Base-by-base conservation (phyloP, 2,797 vertebrate genomes). In the Orientallactaga sibirica region DNA sequence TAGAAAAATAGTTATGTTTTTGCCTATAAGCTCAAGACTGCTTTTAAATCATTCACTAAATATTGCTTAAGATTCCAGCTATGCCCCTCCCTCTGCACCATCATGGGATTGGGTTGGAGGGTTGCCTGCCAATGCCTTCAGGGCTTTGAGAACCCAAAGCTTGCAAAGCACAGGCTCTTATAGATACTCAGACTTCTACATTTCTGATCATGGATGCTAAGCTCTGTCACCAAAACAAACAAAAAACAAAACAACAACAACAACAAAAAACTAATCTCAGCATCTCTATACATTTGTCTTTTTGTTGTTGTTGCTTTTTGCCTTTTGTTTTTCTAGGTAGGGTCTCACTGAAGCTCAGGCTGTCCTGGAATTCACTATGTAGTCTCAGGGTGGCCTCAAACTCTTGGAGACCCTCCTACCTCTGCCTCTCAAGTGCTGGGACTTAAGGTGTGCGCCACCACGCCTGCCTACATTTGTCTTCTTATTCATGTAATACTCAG, bases 41-140 rank as follows among this genome's bases (percentile, higher is more conserved):
- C 27, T 58, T 88, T 73, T 70, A 74, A 91, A 48, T 71, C 48
- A 55, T 85, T 83, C 55, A 15, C 25, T 70, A 84, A 68, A 85
- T 62, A 22, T 29, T 1, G 15, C 19, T 52, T 27, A 41, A 66
- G n/a, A 67, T 70, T 64, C 74, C 27, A 55, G 15, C n/a, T 79
- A 19, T 22, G 25, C 29, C 20, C 37, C 80, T 68, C 25, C 52
- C 11, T 80, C 70, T 29, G 8, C 14, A 55, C 33, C 33, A 66
- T 22, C 24, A 1, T 33, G 8, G 43, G 5, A 3, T 20, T 3
- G 11, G 37, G 24, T 48, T 48, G n/a, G 0, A 48, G 20, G 15
- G 5, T n/a, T 9, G 7, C 37, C 68, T 88, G 52, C 37, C 61
- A 64, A 75, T 68, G 37, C n/a, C 62, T 75, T 75, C 37, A 55